These are phyloP conservation scores for Eretmochelys imbricata DNA, from an alignment of 2,113 vertebrate genomes.

Conservation along the genomic window DNA sequence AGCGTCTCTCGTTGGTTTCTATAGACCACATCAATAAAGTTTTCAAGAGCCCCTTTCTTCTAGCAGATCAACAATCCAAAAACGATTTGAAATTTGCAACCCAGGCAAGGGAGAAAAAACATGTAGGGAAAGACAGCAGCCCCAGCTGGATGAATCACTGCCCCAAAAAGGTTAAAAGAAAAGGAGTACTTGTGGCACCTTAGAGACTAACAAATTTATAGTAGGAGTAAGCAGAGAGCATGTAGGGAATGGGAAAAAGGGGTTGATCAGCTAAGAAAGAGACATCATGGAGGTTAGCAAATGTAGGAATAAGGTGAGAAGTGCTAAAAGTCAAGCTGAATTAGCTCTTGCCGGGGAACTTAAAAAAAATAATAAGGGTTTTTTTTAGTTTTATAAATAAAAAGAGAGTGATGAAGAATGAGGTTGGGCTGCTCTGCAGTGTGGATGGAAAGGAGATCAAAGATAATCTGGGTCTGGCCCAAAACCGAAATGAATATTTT, in stretches of 20 bases:
- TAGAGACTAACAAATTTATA: too few species aligned
- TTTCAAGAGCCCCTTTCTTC: slow-evolving; percentile 53
- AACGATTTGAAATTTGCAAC: background rate
- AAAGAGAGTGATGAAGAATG: too few species aligned
- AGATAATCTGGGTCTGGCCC: too few species aligned
- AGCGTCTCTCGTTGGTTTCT: slow-evolving; percentile 29
- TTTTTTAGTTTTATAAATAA: too few species aligned
- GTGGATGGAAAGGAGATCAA: too few species aligned
- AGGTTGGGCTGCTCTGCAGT: too few species aligned
- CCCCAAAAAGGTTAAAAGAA: background rate
- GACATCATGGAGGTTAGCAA: background rate
- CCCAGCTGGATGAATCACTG: background rate
- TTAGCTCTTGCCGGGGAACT: background rate
- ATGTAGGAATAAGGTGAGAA: background rate
- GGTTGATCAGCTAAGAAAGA: background rate
- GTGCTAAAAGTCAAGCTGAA: background rate
- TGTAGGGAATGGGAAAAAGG: background rate
- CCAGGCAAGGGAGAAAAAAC: background rate
- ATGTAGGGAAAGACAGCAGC: background rate
- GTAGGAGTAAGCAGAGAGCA: background rate
- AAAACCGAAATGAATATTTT: too few species aligned
- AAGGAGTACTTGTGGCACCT: too few species aligned
- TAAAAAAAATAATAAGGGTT: too few species aligned
- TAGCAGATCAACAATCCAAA: background rate
- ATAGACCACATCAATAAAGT: slow-evolving; percentile 47